These are phyloP conservation scores for Caenorhabditis japonica DNA, from an alignment of 2,888 invertebrate genomes.

Conservation along the genomic window DNA sequence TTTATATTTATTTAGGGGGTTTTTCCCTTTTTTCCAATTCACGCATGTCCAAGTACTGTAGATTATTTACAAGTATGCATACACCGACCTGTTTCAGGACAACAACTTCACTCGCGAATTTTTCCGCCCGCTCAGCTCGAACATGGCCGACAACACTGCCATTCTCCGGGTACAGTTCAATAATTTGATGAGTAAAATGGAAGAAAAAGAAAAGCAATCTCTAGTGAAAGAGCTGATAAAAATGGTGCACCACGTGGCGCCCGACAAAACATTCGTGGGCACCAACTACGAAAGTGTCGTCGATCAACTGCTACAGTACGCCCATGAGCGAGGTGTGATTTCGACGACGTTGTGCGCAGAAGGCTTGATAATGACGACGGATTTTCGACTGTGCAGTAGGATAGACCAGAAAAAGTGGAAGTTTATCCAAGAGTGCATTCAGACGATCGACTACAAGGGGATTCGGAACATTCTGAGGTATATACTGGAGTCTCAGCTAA, in stretches of 20 bases:
- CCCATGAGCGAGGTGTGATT: constrained; percentile 17
- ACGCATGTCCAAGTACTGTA: too few species aligned
- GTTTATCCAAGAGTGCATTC: constrained; percentile 43
- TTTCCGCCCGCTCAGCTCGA: constrained; percentile 8
- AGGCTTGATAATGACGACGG: constrained; percentile 53
- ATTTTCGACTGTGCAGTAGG: constrained; percentile 48
- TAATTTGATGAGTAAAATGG: constrained; percentile 31
- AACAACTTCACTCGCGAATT: constrained; percentile 11
- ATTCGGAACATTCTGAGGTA: constrained; percentile 44
- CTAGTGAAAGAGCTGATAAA: constrained; percentile 42
- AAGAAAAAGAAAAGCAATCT: constrained; percentile 38
- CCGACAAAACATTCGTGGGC: constrained; percentile 3
- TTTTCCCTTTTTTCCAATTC: too few species aligned
- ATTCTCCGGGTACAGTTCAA: constrained; percentile 12
- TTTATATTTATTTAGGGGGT: neutral
- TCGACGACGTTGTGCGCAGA: constrained; percentile 33
- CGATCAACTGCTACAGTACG: constrained; percentile 26
- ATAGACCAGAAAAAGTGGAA: constrained; percentile 44
- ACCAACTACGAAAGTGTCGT: constrained; percentile 38
- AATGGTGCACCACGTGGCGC: constrained; percentile 27
- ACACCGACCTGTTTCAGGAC: too few species aligned
- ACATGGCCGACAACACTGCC: constrained; percentile 10
- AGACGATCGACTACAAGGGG: constrained; percentile 57
- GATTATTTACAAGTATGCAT: too few species aligned
- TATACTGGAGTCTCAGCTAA: constrained; percentile 35